Conservation (phyloP, 2,797 vertebrate genomes). For the Alauda arvensis region DNA sequence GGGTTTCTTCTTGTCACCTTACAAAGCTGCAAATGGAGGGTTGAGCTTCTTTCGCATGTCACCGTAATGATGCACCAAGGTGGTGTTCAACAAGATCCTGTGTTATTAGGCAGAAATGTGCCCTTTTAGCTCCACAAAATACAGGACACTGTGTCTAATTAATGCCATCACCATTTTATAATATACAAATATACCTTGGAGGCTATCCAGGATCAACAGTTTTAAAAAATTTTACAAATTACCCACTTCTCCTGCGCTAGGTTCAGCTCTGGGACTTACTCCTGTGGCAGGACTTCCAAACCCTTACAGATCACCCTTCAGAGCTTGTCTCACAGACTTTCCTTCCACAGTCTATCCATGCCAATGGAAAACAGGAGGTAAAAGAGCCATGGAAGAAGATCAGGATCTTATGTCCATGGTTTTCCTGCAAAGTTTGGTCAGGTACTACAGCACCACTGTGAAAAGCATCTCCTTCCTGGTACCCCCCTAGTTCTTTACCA, state of each 20-base stretch:
- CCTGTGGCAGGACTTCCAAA: background rate
- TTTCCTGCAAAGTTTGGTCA: background rate
- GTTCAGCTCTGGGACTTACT: background rate
- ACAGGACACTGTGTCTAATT: background rate
- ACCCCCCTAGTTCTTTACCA: background rate
- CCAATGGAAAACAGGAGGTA: background rate
- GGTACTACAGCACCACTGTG: background rate
- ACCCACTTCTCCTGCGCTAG: background rate
- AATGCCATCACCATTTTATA: background rate
- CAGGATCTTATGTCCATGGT: background rate
- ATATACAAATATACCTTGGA: background rate
- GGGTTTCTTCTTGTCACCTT: slow-evolving; percentile 18
- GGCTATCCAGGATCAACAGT: background rate
- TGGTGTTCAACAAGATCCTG: background rate
- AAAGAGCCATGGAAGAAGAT: background rate
- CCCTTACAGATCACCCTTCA: background rate
- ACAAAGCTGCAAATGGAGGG: slow-evolving; percentile 20
- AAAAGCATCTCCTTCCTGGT: background rate
- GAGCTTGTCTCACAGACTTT: background rate
- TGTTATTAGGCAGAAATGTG: background rate
- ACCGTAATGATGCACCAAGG: background rate
- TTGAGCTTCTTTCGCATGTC: background rate
- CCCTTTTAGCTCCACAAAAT: background rate
- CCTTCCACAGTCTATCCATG: accelerated
- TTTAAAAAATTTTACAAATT: background rate